Conservation (phyloP, 1,140 invertebrate species). For the Galleria mellonella region DNA sequence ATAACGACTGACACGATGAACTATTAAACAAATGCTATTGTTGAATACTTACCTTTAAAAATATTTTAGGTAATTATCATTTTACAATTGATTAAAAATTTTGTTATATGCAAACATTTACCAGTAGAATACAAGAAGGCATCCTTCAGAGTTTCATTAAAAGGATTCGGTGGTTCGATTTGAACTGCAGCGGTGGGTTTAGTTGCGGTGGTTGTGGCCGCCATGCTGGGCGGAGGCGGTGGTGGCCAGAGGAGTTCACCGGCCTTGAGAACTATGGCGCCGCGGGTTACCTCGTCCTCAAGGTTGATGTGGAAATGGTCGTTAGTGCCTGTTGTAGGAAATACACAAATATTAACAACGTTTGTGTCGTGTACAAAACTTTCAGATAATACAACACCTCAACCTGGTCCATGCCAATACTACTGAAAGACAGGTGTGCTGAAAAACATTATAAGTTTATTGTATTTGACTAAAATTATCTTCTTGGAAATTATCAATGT, state of each 20-base stretch:
- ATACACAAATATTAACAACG: too few relatives aligned
- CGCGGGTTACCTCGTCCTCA: conserved; percentile 90
- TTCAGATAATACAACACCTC: too few relatives aligned
- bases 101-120: conserved; percentile 25
- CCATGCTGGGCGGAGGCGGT: conserved; percentile 76
- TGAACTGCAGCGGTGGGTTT: conserved; percentile 51
- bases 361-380: too few relatives aligned
- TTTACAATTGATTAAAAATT: conserved; percentile 1
- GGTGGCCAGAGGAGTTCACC: conserved; percentile 89
- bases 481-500: too few relatives aligned
- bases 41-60: too few relatives aligned
- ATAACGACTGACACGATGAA: too few relatives aligned
- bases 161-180: conserved; percentile 65
- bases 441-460: too few relatives aligned
- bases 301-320: conserved; percentile 88
- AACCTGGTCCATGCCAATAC: too few relatives aligned
- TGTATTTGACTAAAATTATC: too few relatives aligned
- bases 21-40: too few relatives aligned
- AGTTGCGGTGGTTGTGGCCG: conserved; percentile 59
- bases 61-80: too few relatives aligned
- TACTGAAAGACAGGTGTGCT: neutral
- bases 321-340: conserved; percentile 73
- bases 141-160: conserved; percentile 78
- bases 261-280: conserved; percentile 84
- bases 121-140: conserved; percentile 83